These are phyloP conservation scores for Burhinus bistriatus DNA, from an alignment of 2,113 vertebrate genomes.

Conservation along the genomic window DNA sequence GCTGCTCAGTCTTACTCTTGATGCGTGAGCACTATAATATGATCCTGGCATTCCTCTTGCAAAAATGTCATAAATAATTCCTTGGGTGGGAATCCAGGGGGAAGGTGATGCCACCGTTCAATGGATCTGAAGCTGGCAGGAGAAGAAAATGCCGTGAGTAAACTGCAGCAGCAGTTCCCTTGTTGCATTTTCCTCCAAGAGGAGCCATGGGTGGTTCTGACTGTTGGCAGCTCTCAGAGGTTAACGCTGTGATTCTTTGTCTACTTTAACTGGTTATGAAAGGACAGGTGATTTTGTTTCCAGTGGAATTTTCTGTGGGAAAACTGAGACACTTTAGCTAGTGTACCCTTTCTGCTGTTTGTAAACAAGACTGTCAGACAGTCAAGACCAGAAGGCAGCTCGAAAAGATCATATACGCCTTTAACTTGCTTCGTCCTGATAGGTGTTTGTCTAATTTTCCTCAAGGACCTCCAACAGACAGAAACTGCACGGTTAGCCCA, in stretches of 20 bases:
- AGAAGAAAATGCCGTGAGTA: neutral
- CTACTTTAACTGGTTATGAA: neutral
- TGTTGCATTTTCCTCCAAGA: neutral
- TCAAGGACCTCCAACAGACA: neutral
- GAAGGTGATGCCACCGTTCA: accelerated
- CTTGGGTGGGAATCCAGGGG: neutral
- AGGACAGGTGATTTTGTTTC: neutral
- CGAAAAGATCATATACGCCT: neutral
- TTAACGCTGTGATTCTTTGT: neutral
- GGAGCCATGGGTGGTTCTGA: neutral
- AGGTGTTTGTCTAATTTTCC: neutral
- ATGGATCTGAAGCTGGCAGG: neutral
- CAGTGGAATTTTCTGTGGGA: neutral
- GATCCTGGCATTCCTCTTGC: neutral
- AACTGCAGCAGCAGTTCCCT: neutral
- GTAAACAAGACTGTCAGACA: neutral
- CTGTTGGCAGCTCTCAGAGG: neutral
- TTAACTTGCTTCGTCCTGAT: neutral
- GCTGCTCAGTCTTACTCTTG: neutral
- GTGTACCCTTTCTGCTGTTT: neutral
- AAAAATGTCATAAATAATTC: neutral
- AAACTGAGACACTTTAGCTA: neutral
- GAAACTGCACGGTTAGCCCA: neutral
- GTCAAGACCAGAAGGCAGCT: neutral
- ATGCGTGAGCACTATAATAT: neutral